Conservation (phyloP, 2,888 invertebrate species). For the Petrophora chlorosata region DNA sequence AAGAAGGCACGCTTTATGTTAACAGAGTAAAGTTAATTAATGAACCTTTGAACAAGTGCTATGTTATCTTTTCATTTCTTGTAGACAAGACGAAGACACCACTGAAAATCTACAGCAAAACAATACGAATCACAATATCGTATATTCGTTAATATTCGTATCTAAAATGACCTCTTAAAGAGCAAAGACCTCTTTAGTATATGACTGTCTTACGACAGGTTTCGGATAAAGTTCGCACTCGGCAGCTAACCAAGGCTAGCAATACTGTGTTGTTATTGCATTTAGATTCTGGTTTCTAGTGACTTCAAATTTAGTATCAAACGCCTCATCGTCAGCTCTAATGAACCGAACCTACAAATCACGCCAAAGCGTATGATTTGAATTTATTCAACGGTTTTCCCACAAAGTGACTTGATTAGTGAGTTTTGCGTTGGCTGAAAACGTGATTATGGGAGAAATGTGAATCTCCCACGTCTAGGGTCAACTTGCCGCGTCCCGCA, state of each 20-base stretch:
- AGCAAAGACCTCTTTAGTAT: no score
- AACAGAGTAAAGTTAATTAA: no score
- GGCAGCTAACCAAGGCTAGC: background rate
- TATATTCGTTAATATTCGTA: no score
- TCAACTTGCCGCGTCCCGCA: slow-evolving; percentile 58
- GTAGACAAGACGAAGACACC: no score
- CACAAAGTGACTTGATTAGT: slow-evolving; percentile 7
- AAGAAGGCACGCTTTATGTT: no score
- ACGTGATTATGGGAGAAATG: slow-evolving; percentile 53
- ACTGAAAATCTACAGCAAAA: no score
- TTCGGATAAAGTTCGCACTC: slow-evolving; percentile 10
- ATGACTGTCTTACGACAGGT: no score
- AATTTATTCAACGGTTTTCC: slow-evolving; percentile 27
- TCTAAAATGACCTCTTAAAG: no score
- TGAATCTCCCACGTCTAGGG: slow-evolving; percentile 64
- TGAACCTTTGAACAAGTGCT: no score
- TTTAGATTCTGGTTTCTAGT: slow-evolving; percentile 13
- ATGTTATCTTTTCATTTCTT: no score
- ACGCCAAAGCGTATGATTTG: slow-evolving; percentile 24
- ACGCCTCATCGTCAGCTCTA: slow-evolving; percentile 25
- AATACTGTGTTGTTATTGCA: slow-evolving; percentile 14
- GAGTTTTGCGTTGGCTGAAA: slow-evolving; percentile 27
- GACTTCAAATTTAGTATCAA: slow-evolving; percentile 26
- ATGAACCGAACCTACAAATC: slow-evolving; percentile 35
- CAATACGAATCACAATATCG: no score